phyloP scores from a whole-genome alignment of 2,888 invertebrate species.

The Pseudanteris insignis region DNA sequence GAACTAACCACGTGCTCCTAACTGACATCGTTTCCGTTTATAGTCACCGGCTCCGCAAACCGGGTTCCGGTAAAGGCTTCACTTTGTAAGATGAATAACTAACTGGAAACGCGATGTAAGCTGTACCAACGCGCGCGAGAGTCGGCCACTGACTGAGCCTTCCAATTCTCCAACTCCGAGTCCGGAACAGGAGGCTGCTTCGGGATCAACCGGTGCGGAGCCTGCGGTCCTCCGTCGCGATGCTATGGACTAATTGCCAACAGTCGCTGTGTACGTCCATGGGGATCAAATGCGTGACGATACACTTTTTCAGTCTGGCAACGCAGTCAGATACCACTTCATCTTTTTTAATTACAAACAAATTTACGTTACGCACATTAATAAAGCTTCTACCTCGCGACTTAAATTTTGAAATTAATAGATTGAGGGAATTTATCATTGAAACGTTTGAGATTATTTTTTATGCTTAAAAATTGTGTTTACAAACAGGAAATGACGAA shows the following conservation, averaged over 20 bases:
- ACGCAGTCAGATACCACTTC: no score
- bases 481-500: no score
- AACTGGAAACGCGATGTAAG: conserved; percentile 27
- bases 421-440: no score
- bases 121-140: conserved; percentile 37
- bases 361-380: no score
- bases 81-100: conserved; percentile 20
- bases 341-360: no score
- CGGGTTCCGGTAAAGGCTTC: conserved; percentile 25
- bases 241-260: conserved; percentile 29
- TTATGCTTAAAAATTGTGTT: no score
- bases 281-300: conserved; percentile 10
- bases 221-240: conserved; percentile 33
- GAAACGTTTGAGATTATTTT: no score
- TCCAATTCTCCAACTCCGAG: conserved; percentile 19
- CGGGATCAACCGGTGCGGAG: conserved; percentile 34
- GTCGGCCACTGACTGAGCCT: conserved; percentile 43
- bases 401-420: no score
- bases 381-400: no score
- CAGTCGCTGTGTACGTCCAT: conserved; percentile 14
- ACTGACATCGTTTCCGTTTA: conserved; percentile 31
- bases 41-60: conserved; percentile 27
- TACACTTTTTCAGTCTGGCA: no score
- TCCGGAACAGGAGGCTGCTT: conserved; percentile 36
- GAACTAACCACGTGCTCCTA: conserved; percentile 39